These are phyloP conservation scores for Microplitis demolitor DNA, from an alignment of 1,140 invertebrate species.

Conservation along the genomic window DNA sequence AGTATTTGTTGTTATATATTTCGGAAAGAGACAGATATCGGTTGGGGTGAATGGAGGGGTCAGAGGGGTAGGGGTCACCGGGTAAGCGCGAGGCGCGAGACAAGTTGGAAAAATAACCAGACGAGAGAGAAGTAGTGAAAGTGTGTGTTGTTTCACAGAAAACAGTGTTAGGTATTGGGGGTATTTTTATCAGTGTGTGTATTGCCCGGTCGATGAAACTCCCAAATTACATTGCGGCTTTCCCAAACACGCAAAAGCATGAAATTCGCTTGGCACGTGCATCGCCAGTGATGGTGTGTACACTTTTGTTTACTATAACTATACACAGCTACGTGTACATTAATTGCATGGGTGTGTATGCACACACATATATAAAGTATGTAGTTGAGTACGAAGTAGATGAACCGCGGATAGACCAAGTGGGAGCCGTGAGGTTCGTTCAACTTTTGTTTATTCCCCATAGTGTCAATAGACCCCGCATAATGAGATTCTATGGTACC, in stretches of 20 bases:
- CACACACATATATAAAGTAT: background rate
- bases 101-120: conserved; percentile 5
- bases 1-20: background rate
- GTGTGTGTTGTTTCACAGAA: background rate
- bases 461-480: conserved; percentile 28
- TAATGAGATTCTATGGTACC: conserved; percentile 24
- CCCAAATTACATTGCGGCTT: conserved; percentile 33
- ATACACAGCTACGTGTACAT: background rate
- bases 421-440: conserved; percentile 17
- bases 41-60: background rate
- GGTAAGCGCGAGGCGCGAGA: background rate
- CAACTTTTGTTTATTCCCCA: conserved; percentile 30
- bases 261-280: conserved; percentile 24
- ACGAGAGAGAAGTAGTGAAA: background rate
- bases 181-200: background rate
- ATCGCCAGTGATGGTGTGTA: background rate
- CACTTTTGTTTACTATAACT: background rate
- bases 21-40: background rate
- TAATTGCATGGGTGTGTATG: background rate
- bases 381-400: background rate
- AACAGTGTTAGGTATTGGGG: background rate
- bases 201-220: conserved; percentile 27
- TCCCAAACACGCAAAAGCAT: conserved; percentile 30
- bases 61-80: background rate
- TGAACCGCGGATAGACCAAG: conserved; percentile 7